Conservation (phyloP, 2,888 invertebrate species). For the Stenchaetothrips biformis region DNA sequence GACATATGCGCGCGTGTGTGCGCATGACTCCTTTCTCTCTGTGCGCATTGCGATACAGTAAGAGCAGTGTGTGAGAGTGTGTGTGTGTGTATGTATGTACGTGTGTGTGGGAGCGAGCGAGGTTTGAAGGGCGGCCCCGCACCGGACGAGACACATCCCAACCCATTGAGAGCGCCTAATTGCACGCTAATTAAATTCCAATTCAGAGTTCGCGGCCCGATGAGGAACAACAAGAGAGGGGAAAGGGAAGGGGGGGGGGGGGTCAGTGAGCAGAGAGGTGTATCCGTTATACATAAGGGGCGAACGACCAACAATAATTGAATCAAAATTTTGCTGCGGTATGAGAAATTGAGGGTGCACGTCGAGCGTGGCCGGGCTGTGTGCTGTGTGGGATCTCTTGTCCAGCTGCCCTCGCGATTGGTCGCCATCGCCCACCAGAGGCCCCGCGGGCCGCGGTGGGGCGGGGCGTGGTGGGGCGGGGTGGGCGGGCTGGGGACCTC, state of each 20-base stretch:
- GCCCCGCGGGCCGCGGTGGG: not conserved
- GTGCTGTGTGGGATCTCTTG: not conserved
- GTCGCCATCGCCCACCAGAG: not conserved
- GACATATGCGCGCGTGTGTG: no score
- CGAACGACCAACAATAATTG: no score
- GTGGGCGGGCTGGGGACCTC: not conserved
- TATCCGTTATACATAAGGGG: no score
- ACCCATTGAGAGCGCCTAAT: constrained; percentile 14
- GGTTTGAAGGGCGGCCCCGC: not conserved
- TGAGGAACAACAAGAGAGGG: not conserved
- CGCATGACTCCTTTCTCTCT: no score
- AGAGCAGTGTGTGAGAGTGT: no score
- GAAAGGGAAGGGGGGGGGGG: not conserved
- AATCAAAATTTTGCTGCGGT: not conserved
- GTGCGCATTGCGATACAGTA: no score
- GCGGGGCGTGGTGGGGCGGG: not conserved
- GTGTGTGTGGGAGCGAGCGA: not conserved
- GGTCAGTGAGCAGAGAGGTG: not conserved
- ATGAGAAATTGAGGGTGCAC: not conserved
- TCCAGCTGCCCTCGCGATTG: not conserved
- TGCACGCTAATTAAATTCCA: constrained; percentile 15
- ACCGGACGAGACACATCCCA: constrained; percentile 9
- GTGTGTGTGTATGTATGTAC: no score
- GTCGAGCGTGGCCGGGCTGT: not conserved
- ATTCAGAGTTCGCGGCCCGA: not conserved